A percentile compares a stretch with the other conserved stretches of the same genome.
These are phyloP conservation scores for Apamea monoglypha DNA, from an alignment of 2,888 invertebrate genomes.

Conservation along the genomic window DNA sequence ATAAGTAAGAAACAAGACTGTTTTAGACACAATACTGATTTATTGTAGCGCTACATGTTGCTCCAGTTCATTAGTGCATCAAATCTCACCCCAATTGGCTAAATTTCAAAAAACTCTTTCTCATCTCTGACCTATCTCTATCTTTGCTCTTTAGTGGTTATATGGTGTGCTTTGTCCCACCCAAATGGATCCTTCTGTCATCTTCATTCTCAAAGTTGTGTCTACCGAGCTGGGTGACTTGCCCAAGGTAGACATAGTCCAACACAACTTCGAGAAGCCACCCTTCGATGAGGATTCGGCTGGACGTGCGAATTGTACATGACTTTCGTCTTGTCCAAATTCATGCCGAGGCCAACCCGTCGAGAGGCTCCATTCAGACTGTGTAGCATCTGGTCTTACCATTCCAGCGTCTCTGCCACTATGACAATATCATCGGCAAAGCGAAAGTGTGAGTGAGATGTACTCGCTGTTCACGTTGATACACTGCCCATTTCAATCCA, in stretches of 20 bases:
- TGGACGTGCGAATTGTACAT: background rate
- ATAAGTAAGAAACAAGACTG: constrained; percentile 68
- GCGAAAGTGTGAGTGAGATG: background rate
- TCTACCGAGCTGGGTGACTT: background rate
- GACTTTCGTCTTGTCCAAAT: background rate
- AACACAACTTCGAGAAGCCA: too few relatives aligned
- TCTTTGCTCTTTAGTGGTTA: background rate
- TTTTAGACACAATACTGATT: background rate
- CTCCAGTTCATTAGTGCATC: background rate
- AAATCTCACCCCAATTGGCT: background rate
- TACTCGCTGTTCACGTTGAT: background rate
- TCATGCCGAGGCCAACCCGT: background rate
- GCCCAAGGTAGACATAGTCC: too few relatives aligned
- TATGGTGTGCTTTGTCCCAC: background rate
- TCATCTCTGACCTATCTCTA: background rate
- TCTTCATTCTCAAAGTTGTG: background rate
- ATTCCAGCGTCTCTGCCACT: background rate
- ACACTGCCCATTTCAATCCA: background rate
- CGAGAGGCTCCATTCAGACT: background rate
- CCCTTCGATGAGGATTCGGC: background rate
- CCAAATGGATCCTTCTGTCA: background rate
- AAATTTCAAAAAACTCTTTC: background rate
- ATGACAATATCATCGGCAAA: background rate
- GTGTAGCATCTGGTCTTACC: background rate
- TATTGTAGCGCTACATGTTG: background rate